These are phyloP conservation scores for Orthonychiurus folsomi DNA, from an alignment of 2,888 invertebrate species.

Conservation along the genomic window DNA sequence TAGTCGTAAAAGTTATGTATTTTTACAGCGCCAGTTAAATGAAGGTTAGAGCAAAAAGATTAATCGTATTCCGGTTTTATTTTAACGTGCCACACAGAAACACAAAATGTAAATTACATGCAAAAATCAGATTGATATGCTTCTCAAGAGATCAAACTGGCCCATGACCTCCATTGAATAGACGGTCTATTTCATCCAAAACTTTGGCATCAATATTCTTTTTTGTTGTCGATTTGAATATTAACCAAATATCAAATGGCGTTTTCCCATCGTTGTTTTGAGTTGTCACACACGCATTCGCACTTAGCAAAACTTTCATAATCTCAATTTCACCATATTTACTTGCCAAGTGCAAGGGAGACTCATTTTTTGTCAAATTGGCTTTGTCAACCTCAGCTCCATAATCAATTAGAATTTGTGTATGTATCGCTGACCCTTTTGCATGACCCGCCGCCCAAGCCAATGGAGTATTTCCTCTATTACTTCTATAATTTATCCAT, in stretches of 20 bases:
- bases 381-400: conserved; percentile 3
- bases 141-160: no score
- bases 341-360: conserved; percentile 1
- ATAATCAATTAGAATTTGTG: neutral
- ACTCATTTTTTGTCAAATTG: neutral
- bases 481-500: conserved; percentile 6
- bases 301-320: neutral
- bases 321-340: conserved; percentile 4
- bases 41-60: no score
- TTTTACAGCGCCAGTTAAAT: no score
- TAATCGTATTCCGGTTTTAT: no score
- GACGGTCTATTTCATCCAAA: no score
- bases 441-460: neutral
- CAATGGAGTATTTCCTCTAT: neutral
- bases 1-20: no score
- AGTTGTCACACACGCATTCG: neutral
- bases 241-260: neutral
- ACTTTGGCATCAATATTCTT: no score
- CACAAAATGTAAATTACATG: no score
- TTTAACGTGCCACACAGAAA: no score
- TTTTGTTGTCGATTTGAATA: no score
- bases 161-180: no score
- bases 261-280: conserved; percentile 3
- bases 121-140: no score
- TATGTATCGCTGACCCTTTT: neutral